Evolutionary conservation across 64 coral and sea anemone genomes (phyloP), one percentile per base, ranked within the genome.

Genomic region (Pachyseris speciosa): DNA sequence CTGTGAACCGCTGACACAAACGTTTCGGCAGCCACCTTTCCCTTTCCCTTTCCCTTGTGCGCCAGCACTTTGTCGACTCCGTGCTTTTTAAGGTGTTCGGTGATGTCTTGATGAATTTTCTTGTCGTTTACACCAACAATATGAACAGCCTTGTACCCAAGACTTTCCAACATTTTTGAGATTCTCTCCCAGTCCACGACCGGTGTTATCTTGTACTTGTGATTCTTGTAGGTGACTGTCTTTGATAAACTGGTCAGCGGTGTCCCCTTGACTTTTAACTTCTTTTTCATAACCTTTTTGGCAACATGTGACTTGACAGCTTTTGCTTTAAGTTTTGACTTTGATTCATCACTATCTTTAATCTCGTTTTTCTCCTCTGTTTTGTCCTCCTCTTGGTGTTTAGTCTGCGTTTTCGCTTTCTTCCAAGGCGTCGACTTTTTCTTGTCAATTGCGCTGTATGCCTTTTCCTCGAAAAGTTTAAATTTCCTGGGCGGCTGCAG

Each of bases 121-220:
- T 97, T 93, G 78, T 89, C 74, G 69, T 90, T 58, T 20, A 67
- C 58, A 49, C 86, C 86, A 61, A 97, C 90, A 6, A 97, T 88
- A 52, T 97, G 91, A 33, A 97, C 81, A 24, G 95, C 95, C 61
- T 97, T 97, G 67, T 93, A 97, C 9, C 95, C 95, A 57, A 97
- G 91, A 28, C 91, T 74, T 72, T 94, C 93, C 22, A 97, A 38
- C 95, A 97, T 97, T 33, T 89, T 93, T 29, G 91, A 93, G 38
- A 97, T 97, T 38, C 93, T 89, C 37, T 53, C 74, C 95, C 95
- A 97, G 80, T 97, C 91, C 39, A 97, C 95, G 24, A 97, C 83
- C 0, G 95, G 95, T 1, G 95, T 97, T 37, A 97, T 93, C 83
- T 94, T 97, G 71, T 97, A 97, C 36, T 97, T 97, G 53, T 92